These are phyloP conservation scores for Phrynocephalus forsythii DNA, from an alignment of 2,797 vertebrate species.

Conservation along the genomic window DNA sequence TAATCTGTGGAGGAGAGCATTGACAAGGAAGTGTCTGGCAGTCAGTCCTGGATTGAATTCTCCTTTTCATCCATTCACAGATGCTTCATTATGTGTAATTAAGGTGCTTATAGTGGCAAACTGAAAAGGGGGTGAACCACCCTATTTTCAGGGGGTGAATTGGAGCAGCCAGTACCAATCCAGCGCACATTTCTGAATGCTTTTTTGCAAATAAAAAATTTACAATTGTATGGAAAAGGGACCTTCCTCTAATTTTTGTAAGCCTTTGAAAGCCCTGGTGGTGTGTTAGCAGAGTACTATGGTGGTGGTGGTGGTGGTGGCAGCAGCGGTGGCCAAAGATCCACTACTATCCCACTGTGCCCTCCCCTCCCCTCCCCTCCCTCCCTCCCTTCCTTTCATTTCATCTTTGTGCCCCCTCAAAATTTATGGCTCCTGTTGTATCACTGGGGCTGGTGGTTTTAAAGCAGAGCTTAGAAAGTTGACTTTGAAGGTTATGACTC, in stretches of 20 bases:
- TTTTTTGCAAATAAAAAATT: background rate
- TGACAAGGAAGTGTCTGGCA: background rate
- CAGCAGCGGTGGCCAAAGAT: too few species aligned
- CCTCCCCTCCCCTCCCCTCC: too few species aligned
- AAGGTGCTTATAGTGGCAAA: background rate
- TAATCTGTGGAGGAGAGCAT: background rate
- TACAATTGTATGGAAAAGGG: background rate
- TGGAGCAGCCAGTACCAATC: background rate
- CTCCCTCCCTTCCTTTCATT: too few species aligned
- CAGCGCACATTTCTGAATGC: background rate
- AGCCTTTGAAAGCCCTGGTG: background rate
- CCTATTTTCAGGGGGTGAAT: background rate
- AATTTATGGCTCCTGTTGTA: background rate
- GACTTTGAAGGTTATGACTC: background rate
- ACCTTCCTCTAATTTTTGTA: background rate
- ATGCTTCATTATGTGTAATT: too few species aligned
- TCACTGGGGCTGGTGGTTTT: background rate
- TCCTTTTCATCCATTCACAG: background rate
- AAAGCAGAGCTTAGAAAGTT: too few species aligned
- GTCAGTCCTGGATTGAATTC: background rate
- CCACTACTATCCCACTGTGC: too few species aligned
- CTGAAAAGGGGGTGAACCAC: background rate
- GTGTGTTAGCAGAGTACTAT: background rate
- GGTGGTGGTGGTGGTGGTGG: background rate
- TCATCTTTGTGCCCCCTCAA: too few species aligned